phyloP scores from a whole-genome alignment of 2,797 vertebrate genomes.

The Neosalanx taihuensis region DNA sequence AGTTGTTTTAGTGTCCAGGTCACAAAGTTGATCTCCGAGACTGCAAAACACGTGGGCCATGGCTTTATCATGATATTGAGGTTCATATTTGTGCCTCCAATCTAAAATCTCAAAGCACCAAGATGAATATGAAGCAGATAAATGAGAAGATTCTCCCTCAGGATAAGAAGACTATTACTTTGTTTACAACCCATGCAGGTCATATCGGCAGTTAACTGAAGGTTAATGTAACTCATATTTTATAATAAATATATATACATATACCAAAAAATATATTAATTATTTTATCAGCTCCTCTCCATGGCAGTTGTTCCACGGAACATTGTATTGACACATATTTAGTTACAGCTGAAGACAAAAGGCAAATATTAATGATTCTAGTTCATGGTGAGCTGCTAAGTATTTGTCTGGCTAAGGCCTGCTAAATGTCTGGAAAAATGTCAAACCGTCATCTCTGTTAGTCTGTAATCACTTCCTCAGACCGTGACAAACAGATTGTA shows the following conservation, averaged over 20 bases:
- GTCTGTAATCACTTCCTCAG: conserved; percentile 32
- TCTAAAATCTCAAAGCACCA: conserved; percentile 16
- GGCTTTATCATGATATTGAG: conserved; percentile 27
- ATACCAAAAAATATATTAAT: too few relatives aligned
- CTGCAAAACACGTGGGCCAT: conserved; percentile 7
- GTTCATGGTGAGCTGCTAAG: background rate
- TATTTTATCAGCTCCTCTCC: background rate
- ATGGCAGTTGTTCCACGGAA: background rate
- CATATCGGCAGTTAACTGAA: conserved; percentile 59
- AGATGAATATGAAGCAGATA: background rate
- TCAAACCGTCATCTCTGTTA: conserved; percentile 44
- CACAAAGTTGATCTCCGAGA: conserved; percentile 2
- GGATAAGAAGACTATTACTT: conserved; percentile 5
- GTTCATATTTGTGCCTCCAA: background rate
- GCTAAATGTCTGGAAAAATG: conserved; percentile 32
- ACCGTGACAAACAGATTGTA: background rate
- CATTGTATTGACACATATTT: background rate
- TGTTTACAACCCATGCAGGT: conserved; percentile 36
- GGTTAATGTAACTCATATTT: background rate
- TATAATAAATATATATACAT: background rate
- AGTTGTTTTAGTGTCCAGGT: conserved; percentile 3
- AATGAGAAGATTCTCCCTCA: background rate
- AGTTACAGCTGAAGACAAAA: background rate
- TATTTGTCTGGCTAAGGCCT: conserved; percentile 27
- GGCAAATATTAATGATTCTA: background rate